Evolutionary conservation across 2,113 vertebrate species (phyloP).

Genomic region (Macrotus californicus): DNA sequence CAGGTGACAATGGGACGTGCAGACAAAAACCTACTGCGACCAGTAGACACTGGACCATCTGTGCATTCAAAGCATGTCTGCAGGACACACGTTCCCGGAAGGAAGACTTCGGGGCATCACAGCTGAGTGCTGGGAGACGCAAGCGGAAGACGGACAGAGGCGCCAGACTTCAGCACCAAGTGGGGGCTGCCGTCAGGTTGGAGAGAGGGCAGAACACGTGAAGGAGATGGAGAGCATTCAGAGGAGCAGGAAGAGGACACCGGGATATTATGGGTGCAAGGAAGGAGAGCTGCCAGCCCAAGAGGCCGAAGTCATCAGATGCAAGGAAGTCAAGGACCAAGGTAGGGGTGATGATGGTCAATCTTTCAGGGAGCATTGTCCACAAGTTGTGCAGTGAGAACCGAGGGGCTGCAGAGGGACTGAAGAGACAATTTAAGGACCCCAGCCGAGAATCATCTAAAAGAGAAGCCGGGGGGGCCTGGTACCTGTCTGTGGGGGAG

Average conservation of each 20-base stretch:
- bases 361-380: background rate
- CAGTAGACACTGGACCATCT: background rate
- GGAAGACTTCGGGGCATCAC: background rate
- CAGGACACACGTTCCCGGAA: background rate
- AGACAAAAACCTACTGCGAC: slow-evolving; percentile 5
- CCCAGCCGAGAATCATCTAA: background rate
- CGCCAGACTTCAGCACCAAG: background rate
- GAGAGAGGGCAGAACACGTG: background rate
- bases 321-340: background rate
- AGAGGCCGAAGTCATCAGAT: background rate
- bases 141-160: background rate
- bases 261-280: background rate
- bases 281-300: background rate
- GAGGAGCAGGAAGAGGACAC: background rate
- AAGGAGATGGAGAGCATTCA: background rate
- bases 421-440: background rate
- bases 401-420: too few species aligned
- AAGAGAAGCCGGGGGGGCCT: background rate
- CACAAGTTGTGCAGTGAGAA: background rate
- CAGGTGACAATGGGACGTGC: slow-evolving; percentile 33
- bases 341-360: background rate
- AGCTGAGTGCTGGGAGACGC: background rate
- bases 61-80: background rate
- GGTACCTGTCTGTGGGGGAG: background rate
- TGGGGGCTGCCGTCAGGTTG: background rate